Percentiles rank a stretch among this genome's conserved stretches.
Conservation (phyloP, 2,113 vertebrate species). For the Romanogobio albipinnatus region DNA sequence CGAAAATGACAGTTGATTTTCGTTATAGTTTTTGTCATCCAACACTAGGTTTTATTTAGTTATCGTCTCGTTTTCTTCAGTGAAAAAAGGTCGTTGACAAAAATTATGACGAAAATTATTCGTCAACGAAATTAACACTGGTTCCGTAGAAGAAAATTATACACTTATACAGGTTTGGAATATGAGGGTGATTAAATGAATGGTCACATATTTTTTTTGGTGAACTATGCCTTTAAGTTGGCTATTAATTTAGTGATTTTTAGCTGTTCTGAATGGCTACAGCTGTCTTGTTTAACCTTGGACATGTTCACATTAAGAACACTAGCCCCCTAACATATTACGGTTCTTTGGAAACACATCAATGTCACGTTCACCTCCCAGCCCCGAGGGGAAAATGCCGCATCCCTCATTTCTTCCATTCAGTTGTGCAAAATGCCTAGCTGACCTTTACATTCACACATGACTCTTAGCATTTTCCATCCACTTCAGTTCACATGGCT, state of each 20-base stretch:
- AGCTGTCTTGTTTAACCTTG: slow-evolving; percentile 7
- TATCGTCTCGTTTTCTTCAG: too few species aligned
- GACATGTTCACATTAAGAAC: slow-evolving; percentile 28
- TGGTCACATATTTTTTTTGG: not conserved
- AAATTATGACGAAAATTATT: too few species aligned
- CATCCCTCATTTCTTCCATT: slow-evolving; percentile 37
- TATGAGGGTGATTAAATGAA: not conserved
- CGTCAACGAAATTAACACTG: too few species aligned
- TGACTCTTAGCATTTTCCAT: slow-evolving; percentile 44
- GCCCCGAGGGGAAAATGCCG: slow-evolving; percentile 15
- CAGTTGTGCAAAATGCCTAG: slow-evolving; percentile 38
- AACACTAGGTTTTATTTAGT: too few species aligned
- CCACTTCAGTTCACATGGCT: slow-evolving; percentile 30
- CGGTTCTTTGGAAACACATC: slow-evolving; percentile 10
- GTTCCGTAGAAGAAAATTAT: not conserved
- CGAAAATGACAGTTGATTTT: too few species aligned
- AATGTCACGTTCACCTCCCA: slow-evolving; percentile 7
- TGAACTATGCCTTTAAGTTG: not conserved
- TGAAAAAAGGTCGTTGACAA: too few species aligned
- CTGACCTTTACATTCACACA: slow-evolving; percentile 51
- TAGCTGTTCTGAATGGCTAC: not conserved
- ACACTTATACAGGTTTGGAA: not conserved
- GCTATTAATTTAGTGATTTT: not conserved
- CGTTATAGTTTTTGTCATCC: too few species aligned
- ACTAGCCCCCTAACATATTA: slow-evolving; percentile 8